Percentiles rank a stretch among this genome's conserved stretches.
Evolutionary conservation across 2,113 vertebrate species (phyloP).

Genomic region (Passer montanus): DNA sequence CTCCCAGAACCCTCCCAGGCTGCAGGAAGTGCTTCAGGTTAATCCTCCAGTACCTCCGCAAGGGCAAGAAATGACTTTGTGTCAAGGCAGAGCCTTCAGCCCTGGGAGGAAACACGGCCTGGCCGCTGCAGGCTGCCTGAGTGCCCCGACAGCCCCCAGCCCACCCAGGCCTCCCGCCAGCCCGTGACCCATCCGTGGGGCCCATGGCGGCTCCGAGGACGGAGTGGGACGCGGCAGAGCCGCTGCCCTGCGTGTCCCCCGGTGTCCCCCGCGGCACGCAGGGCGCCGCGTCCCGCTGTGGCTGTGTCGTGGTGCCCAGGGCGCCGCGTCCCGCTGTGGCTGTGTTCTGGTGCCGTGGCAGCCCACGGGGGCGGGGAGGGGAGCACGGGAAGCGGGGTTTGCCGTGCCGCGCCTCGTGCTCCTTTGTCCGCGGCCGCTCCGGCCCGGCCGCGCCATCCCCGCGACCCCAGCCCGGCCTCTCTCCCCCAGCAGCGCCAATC

Average conservation of each 20-base stretch:
- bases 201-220: accelerated
- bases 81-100: background rate
- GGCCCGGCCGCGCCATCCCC: background rate
- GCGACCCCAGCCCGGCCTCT: background rate
- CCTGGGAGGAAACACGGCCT: background rate
- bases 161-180: background rate
- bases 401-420: background rate
- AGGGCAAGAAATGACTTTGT: background rate
- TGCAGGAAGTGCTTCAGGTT: background rate
- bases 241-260: background rate
- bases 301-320: accelerated
- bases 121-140: background rate
- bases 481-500: accelerated
- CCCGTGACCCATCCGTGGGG: accelerated
- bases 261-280: too few species aligned
- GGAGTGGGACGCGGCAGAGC: accelerated
- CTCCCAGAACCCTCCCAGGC: background rate
- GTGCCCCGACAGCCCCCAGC: background rate
- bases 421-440: background rate
- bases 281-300: accelerated
- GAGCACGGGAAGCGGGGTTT: background rate
- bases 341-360: accelerated
- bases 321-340: accelerated
- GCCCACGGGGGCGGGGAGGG: background rate
- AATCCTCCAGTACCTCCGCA: background rate